Evolutionary conservation across 2,888 invertebrate genomes (phyloP).

Genomic region (Ctenicera cuprea): DNA sequence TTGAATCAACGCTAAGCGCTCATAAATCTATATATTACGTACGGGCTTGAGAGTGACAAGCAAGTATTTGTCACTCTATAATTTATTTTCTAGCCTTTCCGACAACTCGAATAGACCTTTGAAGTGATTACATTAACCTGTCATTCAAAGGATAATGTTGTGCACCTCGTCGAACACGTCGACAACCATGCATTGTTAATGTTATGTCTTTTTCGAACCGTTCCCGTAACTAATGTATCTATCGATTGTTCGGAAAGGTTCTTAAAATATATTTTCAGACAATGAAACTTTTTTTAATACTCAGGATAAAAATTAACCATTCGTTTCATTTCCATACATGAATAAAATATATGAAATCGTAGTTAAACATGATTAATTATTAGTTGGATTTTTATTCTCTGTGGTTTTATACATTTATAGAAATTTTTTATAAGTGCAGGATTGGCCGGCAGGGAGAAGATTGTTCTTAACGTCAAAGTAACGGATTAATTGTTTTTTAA

Average conservation of each 20-base stretch:
- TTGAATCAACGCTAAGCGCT: slow-evolving; percentile 11
- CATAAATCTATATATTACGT: slow-evolving; percentile 24
- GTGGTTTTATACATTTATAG: too few relatives aligned
- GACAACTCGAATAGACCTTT: slow-evolving; percentile 21
- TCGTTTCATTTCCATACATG: too few relatives aligned
- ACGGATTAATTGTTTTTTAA: too few relatives aligned
- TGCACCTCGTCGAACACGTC: slow-evolving; percentile 23
- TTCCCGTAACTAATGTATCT: slow-evolving; percentile 9
- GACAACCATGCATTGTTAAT: slow-evolving; percentile 20
- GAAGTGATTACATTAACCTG: slow-evolving; percentile 23
- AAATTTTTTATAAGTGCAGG: too few relatives aligned
- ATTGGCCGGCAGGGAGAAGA: too few relatives aligned
- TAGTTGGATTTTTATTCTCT: too few relatives aligned
- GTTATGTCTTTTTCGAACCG: neutral
- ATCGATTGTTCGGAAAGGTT: slow-evolving; percentile 12
- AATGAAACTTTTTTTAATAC: neutral
- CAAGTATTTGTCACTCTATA: slow-evolving; percentile 24
- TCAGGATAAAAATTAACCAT: neutral
- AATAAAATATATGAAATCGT: too few relatives aligned
- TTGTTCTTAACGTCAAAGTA: too few relatives aligned
- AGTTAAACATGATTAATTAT: too few relatives aligned
- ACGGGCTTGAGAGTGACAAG: slow-evolving; percentile 5
- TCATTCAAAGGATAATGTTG: slow-evolving; percentile 27
- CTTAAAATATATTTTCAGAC: too few relatives aligned
- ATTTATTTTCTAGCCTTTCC: slow-evolving; percentile 26